These are phyloP conservation scores for Nysson spinosus DNA, from an alignment of 2,888 invertebrate genomes.

Conservation along the genomic window DNA sequence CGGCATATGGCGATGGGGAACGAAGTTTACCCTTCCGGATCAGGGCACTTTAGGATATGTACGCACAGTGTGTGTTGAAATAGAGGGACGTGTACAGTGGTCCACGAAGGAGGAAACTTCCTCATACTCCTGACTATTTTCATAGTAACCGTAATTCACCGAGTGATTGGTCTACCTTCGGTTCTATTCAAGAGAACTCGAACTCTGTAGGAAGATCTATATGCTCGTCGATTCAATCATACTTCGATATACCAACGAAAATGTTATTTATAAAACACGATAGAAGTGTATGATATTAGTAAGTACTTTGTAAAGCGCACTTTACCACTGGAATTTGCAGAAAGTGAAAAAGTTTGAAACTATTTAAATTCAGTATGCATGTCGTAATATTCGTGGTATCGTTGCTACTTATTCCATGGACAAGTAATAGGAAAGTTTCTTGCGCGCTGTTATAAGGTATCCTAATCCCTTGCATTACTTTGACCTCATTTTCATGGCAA, in stretches of 20 bases:
- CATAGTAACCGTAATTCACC: constrained; percentile 21
- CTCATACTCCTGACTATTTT: constrained; percentile 2
- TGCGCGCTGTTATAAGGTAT: constrained; percentile 30
- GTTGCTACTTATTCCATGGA: constrained; percentile 29
- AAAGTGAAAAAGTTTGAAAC: constrained; percentile 5
- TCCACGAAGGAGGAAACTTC: constrained; percentile 28
- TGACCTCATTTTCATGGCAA: constrained; percentile 46
- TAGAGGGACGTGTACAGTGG: constrained; percentile 14
- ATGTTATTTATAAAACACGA: too few relatives aligned
- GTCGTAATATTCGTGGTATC: constrained; percentile 28
- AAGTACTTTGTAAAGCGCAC: too few relatives aligned
- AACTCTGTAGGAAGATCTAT: constrained; percentile 7
- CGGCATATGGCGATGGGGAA: constrained; percentile 41
- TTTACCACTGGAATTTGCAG: too few relatives aligned
- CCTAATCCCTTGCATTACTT: constrained; percentile 53
- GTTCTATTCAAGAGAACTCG: constrained; percentile 29
- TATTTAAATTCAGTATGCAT: constrained; percentile 19
- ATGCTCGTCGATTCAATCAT: constrained; percentile 20
- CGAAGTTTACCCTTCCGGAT: constrained; percentile 55
- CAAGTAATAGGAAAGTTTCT: constrained; percentile 43
- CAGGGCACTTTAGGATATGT: constrained; percentile 31
- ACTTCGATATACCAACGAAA: constrained; percentile 22
- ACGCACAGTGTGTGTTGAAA: constrained; percentile 21
- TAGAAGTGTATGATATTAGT: too few relatives aligned
- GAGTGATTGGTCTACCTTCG: constrained; percentile 26